phyloP scores from a whole-genome alignment of 2,797 vertebrate species.

The Decapterus maruadsi region DNA sequence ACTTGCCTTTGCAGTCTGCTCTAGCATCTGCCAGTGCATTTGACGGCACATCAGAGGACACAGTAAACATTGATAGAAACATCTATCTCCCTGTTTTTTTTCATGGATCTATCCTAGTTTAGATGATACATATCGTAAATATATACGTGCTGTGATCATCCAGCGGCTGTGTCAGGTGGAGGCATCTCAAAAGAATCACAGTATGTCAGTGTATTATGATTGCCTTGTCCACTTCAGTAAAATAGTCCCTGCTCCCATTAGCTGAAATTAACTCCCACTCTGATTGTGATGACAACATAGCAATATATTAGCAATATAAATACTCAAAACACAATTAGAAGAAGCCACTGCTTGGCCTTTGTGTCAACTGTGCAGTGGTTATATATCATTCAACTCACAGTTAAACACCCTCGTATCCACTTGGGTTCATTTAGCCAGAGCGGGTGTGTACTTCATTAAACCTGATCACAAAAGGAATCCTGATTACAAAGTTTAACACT shows the following conservation, averaged over 20 bases:
- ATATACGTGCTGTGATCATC: constrained; percentile 42
- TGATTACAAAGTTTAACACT: background rate
- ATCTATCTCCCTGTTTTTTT: constrained; percentile 56
- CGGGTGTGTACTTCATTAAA: background rate
- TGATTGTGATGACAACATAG: constrained; percentile 48
- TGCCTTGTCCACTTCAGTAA: constrained; percentile 32
- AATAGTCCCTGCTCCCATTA: constrained; percentile 35
- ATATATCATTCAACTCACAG: background rate
- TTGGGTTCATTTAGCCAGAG: background rate
- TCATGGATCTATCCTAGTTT: constrained; percentile 57
- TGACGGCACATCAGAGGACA: constrained; percentile 71
- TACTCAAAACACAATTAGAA: constrained; percentile 54
- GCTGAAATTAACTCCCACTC: constrained; percentile 55
- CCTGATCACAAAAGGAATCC: background rate
- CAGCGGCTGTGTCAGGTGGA: constrained; percentile 40
- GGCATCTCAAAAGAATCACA: background rate
- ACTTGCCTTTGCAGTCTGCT: constrained; percentile 60
- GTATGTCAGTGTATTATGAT: constrained; percentile 27
- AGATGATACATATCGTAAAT: constrained; percentile 51
- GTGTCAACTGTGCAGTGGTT: constrained; percentile 25
- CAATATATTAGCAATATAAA: constrained; percentile 47
- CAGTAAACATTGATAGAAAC: constrained; percentile 73
- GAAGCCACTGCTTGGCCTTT: constrained; percentile 13
- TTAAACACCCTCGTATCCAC: background rate
- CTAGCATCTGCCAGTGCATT: constrained; percentile 58